A percentile compares a stretch with the other conserved stretches of the same genome.
Conservation (phyloP, 2,888 invertebrate species). For the Junonia oenone region DNA sequence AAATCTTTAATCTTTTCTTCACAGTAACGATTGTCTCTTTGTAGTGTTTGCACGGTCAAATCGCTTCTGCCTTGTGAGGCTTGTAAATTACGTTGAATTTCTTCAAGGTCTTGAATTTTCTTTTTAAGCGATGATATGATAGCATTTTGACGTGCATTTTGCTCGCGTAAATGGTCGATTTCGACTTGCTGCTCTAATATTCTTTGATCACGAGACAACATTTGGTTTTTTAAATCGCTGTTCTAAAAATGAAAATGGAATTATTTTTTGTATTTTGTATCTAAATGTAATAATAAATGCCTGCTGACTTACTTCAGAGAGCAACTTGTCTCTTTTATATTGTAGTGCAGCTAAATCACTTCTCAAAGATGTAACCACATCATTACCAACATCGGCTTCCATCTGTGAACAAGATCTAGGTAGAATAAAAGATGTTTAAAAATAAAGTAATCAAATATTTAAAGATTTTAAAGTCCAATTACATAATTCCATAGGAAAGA, state of each 20-base stretch:
- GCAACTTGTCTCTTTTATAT: constrained; percentile 89
- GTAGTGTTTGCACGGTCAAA: constrained; percentile 85
- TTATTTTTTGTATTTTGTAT: neutral
- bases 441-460: neutral
- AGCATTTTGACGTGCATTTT: constrained; percentile 89
- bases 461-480: constrained; percentile 32
- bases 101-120: constrained; percentile 88
- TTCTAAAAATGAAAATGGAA: constrained; percentile 66
- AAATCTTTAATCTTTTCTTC: constrained; percentile 89
- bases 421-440: too few relatives aligned
- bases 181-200: constrained; percentile 89
- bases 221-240: constrained; percentile 84
- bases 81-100: constrained; percentile 85
- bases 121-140: constrained; percentile 89
- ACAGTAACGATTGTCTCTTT: constrained; percentile 84
- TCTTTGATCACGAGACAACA: constrained; percentile 85
- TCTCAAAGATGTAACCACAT: constrained; percentile 86
- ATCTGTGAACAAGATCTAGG: constrained; percentile 65
- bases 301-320: constrained; percentile 86
- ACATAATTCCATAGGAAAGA: constrained; percentile 46
- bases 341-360: constrained; percentile 91
- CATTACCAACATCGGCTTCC: constrained; percentile 79
- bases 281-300: neutral
- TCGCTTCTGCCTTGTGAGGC: constrained; percentile 82
- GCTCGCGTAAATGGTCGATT: constrained; percentile 88